Evolutionary conservation across 2,888 invertebrate genomes (phyloP), one percentile per base, ranked within the genome.

Genomic region (Harpagoxenus sublaevis): DNA sequence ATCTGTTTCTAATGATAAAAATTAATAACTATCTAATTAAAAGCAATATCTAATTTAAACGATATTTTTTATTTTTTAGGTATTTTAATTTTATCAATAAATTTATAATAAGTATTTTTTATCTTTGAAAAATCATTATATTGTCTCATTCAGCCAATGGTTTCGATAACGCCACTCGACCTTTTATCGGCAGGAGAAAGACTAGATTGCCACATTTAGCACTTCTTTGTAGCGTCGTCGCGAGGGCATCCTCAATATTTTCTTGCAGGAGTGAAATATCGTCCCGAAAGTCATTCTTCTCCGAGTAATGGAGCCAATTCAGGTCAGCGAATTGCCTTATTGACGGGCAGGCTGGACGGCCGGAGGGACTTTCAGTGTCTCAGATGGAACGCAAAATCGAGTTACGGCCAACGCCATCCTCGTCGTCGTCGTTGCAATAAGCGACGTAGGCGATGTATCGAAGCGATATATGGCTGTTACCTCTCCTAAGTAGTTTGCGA

Each of bases 381-480:
- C 94, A 94, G 95, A 95, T 95, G 95, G 94, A 94, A 93, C 93
- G 92, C 91, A 89, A 94, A 95, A 95, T 95, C 91, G 92, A 94
- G 93, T 95, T 95, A 92, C 86, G 79, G 77, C 48, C 85, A 86
- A 88, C 88, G 89, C 89, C 89, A 92, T 92, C 90, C 88, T 88
- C 87, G 89, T 89, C 89, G 87, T 35, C 89, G 88, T 73, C 91
- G 88, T 84, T 83, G 88, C 92, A 89, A 92, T 92, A 92, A 91
- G 87, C 85, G 90, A 86, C 88, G 73, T 71, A 71, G 85, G 62
- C 85, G 84, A 90, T 85, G 85, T 90, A 86, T 84, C 81, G 75
- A 28, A 51, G 10, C 82, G 79, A 84, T 88, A 75, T 85, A 84
- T 84, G 78, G 77, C 83, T 89, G 84, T 87, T 87, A 87, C 63